Evolutionary conservation across 2,797 vertebrate species (phyloP), one percentile per base, ranked within the genome.

Genomic region (Tympanoctomys barrerae): DNA sequence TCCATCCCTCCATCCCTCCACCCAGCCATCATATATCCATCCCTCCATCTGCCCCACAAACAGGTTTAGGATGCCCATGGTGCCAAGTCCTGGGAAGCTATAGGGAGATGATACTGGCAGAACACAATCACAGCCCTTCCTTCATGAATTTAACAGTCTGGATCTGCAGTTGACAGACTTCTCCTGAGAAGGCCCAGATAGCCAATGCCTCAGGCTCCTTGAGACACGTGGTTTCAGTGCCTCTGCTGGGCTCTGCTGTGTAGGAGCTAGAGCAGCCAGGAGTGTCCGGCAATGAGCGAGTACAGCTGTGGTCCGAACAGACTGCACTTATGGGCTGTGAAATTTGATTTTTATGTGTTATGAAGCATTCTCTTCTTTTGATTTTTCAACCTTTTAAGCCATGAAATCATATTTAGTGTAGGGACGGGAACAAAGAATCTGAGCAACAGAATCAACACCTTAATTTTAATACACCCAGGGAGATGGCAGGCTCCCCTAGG

Each of bases 141-240:
- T 66, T 54, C n/a, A 0, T 16, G 49, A 61, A 33, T 19, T 31
- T 33, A 61, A 10, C 21, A 4, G 2, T 64, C 62, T 26, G 1
- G n/a, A 24, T 10, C 7, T 39, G 22, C 14, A 10, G 28, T 31
- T 18, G 1, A 33, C 7, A 49, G 28, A 39, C 13, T 5, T 83
- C 36, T 26, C 54, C 52, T 59, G 33, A 5, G 0, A 77, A 42
- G 2, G 5, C 13, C 21, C 62, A 7, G 49, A 10, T 2, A 12
- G 16, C 13, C 54, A 73, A 24, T 0, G 2, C 11, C 21, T 42
- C 1, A 3, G 80, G 21, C 39, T 36, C 52, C 2, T 0, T 0
- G 9, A 49, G 12, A 33, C 13, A 0, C 1, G 0, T 1, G 5
- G 36, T 18, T 52, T 79, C 49, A 2, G 26, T 2, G 54, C 6